A percentile compares a stretch with the other conserved stretches of the same genome.
phyloP scores from a whole-genome alignment of 2,113 vertebrate genomes.

The Morone saxatilis region DNA sequence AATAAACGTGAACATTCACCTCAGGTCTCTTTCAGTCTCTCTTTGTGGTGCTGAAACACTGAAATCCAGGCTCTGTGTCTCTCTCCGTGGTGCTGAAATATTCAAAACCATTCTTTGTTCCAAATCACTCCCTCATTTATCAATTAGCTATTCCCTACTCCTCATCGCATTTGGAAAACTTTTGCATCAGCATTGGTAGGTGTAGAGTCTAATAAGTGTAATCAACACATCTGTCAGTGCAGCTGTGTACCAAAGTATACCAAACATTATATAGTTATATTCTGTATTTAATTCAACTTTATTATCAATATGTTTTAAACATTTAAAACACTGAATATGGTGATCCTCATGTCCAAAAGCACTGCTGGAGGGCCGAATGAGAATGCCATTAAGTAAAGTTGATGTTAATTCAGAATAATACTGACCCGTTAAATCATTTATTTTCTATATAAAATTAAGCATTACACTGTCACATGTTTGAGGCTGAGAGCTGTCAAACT shows the following conservation, averaged over 20 bases:
- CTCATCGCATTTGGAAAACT: background rate
- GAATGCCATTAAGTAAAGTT: background rate
- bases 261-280: background rate
- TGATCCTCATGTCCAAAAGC: background rate
- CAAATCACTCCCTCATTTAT: background rate
- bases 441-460: background rate
- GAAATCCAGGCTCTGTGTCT: background rate
- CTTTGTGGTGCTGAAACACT: background rate
- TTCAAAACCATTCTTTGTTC: background rate
- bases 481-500: slow-evolving; percentile 11
- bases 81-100: slow-evolving; percentile 33
- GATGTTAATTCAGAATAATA: background rate
- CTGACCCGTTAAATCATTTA: background rate
- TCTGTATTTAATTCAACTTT: background rate
- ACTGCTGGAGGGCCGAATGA: background rate
- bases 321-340: background rate
- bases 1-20: background rate
- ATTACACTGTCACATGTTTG: background rate
- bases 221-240: background rate
- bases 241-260: background rate
- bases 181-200: background rate
- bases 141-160: too few species aligned
- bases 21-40: background rate
- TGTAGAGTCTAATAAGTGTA: background rate
- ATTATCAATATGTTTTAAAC: background rate